Evolutionary conservation across 2,113 vertebrate species (phyloP), one percentile per base, ranked within the genome.

Genomic region (Amia ocellicauda): DNA sequence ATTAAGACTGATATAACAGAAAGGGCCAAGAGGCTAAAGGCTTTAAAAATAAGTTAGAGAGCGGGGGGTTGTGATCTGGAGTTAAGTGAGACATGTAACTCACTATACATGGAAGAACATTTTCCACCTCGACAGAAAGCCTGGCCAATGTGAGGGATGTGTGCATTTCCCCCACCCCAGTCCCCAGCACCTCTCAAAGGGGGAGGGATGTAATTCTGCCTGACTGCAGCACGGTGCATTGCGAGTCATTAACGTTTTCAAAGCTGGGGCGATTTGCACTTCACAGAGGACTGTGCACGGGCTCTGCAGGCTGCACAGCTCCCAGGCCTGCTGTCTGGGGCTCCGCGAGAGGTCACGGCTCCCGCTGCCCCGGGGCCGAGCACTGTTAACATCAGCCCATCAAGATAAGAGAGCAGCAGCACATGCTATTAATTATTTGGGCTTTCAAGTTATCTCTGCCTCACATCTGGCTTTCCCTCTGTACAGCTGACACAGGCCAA

Each of bases 361-460:
- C 40, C 50, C 75, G 68, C 70, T 57, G 77, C 83, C 71, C 80
- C 74, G 43, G 42, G 83, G 82, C 86, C 83, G 80, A 45, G 1
- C 0, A 68, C 57, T 68, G 67, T 69, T 77, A 76, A 83, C 80
- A 76, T 74, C 81, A 69, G 77, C 75, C 74, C 77, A 82, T 89
- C 78, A 74, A 85, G 90, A 93, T 90, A 90, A 90, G 88, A 88
- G 80, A 69, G 78, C 71, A 51, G 64, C 72, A 67, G 77, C 88
- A 91, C 86, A 90, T 77, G 81, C 85, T 86, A 85, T 83, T 81
- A 85, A 88, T 91, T 89, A 91, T 84, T 84, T 86, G 77, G 75
- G 64, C 85, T 89, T 88, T 88, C 84, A 89, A 88, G 85, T 74
- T 75, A 70, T 77, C 80, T 74, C 50, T 63, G 78, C 70, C 80